Conservation (phyloP, 2,797 vertebrate species). For the Picus viridis region DNA sequence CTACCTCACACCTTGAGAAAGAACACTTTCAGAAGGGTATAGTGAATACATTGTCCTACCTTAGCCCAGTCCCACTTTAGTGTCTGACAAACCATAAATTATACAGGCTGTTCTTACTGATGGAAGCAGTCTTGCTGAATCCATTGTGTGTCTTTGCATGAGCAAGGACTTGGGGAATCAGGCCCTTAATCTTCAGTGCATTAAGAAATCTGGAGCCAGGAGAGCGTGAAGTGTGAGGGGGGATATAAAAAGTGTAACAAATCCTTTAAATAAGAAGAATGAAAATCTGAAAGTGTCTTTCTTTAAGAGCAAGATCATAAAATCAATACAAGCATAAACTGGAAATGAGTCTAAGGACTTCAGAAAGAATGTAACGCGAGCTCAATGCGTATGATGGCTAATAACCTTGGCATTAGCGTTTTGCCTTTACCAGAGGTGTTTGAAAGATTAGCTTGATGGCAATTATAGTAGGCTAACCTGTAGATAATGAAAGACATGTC, state of each 20-base stretch:
- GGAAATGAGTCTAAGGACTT: conserved; percentile 43
- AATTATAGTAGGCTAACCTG: conserved; percentile 4
- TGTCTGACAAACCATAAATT: neutral
- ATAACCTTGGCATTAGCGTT: neutral
- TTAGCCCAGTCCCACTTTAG: neutral
- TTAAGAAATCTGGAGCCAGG: conserved; percentile 69
- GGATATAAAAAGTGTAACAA: conserved; percentile 67
- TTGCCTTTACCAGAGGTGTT: conserved; percentile 20
- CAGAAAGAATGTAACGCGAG: conserved; percentile 2
- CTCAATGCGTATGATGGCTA: conserved; percentile 19
- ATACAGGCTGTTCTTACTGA: neutral
- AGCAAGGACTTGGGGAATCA: conserved; percentile 43
- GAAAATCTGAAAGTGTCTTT: conserved; percentile 61
- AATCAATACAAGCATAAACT: conserved; percentile 59
- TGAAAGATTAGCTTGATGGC: conserved; percentile 40
- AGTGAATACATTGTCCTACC: neutral
- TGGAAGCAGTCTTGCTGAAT: neutral
- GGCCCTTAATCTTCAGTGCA: conserved; percentile 63
- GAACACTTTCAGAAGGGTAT: neutral
- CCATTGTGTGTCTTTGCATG: neutral
- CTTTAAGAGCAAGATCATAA: conserved; percentile 56
- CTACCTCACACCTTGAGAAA: neutral
- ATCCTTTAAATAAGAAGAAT: conserved; percentile 73
- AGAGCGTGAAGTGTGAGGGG: conserved; percentile 43
- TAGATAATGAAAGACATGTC: conserved; percentile 39